Conservation (phyloP, 2,888 invertebrate species). For the Arctia plantaginis region DNA sequence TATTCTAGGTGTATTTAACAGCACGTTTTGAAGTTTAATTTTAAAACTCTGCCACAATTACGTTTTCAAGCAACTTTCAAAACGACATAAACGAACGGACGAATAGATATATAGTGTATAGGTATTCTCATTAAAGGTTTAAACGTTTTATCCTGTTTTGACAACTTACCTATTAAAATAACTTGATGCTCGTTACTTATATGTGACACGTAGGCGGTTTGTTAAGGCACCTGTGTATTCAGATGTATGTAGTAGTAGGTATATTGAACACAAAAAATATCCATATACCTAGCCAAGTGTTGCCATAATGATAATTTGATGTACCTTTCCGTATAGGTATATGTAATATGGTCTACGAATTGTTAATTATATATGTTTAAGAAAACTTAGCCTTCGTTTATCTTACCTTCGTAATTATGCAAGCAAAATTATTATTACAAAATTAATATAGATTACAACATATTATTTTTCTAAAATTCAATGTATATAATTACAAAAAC, state of each 20-base stretch:
- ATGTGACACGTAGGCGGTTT: not conserved
- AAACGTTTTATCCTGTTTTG: not conserved
- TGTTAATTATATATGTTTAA: not conserved
- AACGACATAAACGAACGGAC: not conserved
- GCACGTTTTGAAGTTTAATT: too few species aligned
- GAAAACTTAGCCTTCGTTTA: not conserved
- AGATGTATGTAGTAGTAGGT: not conserved
- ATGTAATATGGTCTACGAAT: not conserved
- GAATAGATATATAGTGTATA: not conserved
- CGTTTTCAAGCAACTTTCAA: too few species aligned
- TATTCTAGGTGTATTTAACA: too few species aligned
- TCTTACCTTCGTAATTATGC: too few species aligned
- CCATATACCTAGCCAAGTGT: not conserved
- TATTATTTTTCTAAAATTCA: too few species aligned
- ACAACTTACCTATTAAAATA: not conserved
- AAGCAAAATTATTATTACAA: too few species aligned
- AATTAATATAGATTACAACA: too few species aligned
- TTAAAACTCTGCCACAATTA: too few species aligned
- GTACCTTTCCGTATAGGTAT: not conserved
- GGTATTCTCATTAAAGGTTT: not conserved
- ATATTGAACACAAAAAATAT: not conserved
- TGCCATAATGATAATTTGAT: constrained; percentile 1
- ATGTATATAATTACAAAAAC: too few species aligned
- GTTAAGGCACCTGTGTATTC: not conserved
- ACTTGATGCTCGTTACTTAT: not conserved